A percentile compares a stretch with the other conserved stretches of the same genome.
Conservation (phyloP, 2,113 vertebrate genomes). For the Symphodus melops region DNA sequence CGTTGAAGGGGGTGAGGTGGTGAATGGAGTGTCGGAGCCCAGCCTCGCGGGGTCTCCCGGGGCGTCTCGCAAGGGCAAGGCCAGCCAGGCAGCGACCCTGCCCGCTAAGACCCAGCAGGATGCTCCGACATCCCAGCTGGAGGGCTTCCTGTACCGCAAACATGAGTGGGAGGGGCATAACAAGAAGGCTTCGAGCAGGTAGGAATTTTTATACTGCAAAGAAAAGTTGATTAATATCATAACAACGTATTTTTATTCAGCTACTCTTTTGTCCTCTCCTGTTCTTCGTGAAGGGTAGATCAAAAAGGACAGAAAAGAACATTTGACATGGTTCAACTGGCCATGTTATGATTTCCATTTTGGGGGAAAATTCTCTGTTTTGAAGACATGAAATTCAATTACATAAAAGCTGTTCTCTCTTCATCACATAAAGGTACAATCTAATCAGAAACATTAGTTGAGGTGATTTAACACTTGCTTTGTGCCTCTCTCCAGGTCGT, state of each 20-base stretch:
- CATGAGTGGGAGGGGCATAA: constrained; percentile 98
- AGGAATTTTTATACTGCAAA: neutral
- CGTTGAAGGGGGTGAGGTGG: constrained; percentile 86
- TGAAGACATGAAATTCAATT: too few relatives aligned
- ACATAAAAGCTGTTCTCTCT: too few relatives aligned
- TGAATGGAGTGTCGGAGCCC: constrained; percentile 93
- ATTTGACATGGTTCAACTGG: too few relatives aligned
- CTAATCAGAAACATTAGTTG: too few relatives aligned
- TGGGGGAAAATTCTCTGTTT: too few relatives aligned
- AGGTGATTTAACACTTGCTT: too few relatives aligned
- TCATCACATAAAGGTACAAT: too few relatives aligned
- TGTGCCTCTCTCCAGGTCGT: constrained; percentile 86
- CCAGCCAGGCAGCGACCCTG: constrained; percentile 91
- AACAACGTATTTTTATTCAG: too few relatives aligned
- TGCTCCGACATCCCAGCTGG: constrained; percentile 88
- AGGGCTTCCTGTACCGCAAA: constrained; percentile 95
- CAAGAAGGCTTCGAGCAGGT: constrained; percentile 99
- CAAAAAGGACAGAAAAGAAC: too few relatives aligned
- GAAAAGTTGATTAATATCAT: neutral
- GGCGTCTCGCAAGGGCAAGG: constrained; percentile 88
- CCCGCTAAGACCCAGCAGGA: constrained; percentile 93
- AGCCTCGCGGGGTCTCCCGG: constrained; percentile 92
- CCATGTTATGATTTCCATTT: too few relatives aligned
- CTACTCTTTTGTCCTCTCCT: too few relatives aligned
- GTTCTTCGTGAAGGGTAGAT: too few relatives aligned